Evolutionary conservation across 2,113 vertebrate genomes (phyloP).

Genomic region (Zingel zingel): DNA sequence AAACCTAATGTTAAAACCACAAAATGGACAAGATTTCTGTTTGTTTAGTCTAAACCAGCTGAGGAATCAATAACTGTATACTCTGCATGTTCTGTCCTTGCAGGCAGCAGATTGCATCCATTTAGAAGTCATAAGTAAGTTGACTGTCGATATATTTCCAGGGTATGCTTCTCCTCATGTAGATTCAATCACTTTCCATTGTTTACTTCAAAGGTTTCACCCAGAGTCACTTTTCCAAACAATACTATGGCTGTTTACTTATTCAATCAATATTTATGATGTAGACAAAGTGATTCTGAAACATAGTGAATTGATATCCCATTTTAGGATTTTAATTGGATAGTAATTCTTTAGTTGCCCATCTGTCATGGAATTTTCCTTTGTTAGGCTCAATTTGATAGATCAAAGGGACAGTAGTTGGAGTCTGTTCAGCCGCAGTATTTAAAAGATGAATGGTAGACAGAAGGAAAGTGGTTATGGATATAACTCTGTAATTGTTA

Average conservation of each 20-base stretch:
- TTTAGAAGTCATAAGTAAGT: slow-evolving; percentile 10
- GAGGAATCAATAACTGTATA: slow-evolving; percentile 43
- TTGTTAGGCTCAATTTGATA: slow-evolving; percentile 29
- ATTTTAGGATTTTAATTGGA: slow-evolving; percentile 14
- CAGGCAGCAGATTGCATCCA: slow-evolving; percentile 20
- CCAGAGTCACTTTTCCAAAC: slow-evolving; percentile 13
- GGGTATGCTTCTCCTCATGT: neutral
- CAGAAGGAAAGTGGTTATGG: slow-evolving; percentile 31
- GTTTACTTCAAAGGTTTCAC: slow-evolving; percentile 36
- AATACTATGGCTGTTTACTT: slow-evolving; percentile 31
- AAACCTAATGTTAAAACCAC: slow-evolving; percentile 57
- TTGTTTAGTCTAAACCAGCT: slow-evolving; percentile 72
- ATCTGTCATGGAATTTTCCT: slow-evolving; percentile 42
- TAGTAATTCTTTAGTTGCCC: slow-evolving; percentile 21
- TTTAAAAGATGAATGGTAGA: slow-evolving; percentile 41
- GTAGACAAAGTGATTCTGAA: slow-evolving; percentile 4
- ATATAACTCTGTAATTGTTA: slow-evolving; percentile 43
- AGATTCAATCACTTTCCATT: slow-evolving; percentile 25
- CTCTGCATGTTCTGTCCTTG: slow-evolving; percentile 6
- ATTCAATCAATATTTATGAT: slow-evolving; percentile 31
- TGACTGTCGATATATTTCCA: slow-evolving; percentile 11
- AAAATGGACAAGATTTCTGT: slow-evolving; percentile 57
- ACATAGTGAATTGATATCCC: slow-evolving; percentile 15
- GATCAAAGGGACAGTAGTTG: slow-evolving; percentile 47
- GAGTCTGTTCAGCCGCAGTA: slow-evolving; percentile 29